Percentiles rank a stretch among this genome's conserved stretches.
These are phyloP conservation scores for Acyrthosiphon pisum DNA, from an alignment of 1,140 invertebrate genomes.

Conservation along the genomic window DNA sequence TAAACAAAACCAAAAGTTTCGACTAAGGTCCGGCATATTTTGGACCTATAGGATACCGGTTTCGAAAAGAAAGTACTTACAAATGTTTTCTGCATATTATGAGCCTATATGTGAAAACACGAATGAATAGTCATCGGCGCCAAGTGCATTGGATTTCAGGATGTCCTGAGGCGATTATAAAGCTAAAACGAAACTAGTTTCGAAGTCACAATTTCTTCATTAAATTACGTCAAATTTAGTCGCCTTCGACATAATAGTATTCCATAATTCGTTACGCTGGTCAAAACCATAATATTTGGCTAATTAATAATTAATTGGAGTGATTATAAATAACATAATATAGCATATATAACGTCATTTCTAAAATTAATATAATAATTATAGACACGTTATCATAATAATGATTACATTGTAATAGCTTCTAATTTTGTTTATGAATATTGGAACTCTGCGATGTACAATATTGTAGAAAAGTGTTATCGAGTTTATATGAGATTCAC, in stretches of 20 bases:
- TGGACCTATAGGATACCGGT: not conserved
- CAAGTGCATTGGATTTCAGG: not conserved
- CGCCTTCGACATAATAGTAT: not conserved
- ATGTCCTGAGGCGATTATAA: not conserved
- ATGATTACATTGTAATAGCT: not conserved
- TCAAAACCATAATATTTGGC: not conserved
- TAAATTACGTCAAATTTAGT: not conserved
- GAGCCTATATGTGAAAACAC: conserved; percentile 33
- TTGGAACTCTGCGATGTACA: not conserved
- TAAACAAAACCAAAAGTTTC: not conserved
- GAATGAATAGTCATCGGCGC: not conserved
- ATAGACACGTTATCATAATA: not conserved
- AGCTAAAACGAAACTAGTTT: conserved; percentile 23
- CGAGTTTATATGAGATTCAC: not conserved
- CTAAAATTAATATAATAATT: not conserved
- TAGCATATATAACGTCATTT: not conserved
- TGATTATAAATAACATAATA: not conserved
- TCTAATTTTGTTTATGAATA: not conserved
- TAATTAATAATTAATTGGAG: not conserved
- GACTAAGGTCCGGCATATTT: not conserved
- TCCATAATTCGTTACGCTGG: not conserved
- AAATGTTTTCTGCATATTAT: not conserved
- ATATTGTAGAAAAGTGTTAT: not conserved
- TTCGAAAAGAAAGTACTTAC: conserved; percentile 34
- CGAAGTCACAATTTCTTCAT: not conserved